A percentile compares a stretch with the other conserved stretches of the same genome.
Conservation (phyloP, 2,797 vertebrate species). For the Leptatherina wallacei region DNA sequence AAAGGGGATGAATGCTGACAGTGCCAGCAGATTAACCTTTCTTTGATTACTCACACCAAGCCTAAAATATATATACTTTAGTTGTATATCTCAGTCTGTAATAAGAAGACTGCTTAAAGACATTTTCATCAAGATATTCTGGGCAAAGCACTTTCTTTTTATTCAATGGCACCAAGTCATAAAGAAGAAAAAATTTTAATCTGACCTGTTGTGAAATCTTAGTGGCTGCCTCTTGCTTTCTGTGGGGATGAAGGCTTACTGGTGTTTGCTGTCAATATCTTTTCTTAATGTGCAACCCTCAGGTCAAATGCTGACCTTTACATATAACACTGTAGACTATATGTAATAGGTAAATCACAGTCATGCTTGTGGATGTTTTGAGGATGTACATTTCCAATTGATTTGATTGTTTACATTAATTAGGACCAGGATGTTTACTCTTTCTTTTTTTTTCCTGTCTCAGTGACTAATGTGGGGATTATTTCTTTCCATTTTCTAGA, state of each 20-base stretch:
- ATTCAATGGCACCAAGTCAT: neutral
- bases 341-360: neutral
- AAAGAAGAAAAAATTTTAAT: neutral
- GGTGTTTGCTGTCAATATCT: neutral
- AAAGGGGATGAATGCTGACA: neutral
- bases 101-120: neutral
- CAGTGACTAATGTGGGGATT: neutral
- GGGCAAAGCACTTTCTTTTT: neutral
- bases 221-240: neutral
- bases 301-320: no score
- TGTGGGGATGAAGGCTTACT: neutral
- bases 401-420: neutral
- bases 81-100: neutral
- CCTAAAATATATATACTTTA: neutral
- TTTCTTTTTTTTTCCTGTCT: neutral
- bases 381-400: neutral
- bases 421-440: neutral
- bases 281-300: neutral
- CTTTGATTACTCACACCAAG: neutral
- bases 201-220: neutral
- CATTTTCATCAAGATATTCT: neutral
- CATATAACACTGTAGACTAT: neutral
- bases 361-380: neutral
- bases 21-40: neutral
- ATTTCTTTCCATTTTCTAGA: neutral